These are phyloP conservation scores for Synergus laeviventris DNA, from an alignment of 2,888 invertebrate species.

Conservation along the genomic window DNA sequence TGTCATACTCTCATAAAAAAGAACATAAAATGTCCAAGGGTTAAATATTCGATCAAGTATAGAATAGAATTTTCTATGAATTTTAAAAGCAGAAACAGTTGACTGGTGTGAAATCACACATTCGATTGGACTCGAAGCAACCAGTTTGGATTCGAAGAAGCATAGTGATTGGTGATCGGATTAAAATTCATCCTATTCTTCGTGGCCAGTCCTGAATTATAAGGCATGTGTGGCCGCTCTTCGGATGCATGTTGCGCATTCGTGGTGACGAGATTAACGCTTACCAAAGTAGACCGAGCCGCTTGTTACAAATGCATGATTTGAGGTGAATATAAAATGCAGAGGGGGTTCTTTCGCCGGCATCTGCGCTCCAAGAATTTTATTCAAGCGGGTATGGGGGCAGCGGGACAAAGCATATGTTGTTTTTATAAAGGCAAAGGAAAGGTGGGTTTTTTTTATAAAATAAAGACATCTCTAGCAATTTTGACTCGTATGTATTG, in stretches of 20 bases:
- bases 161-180: slow-evolving; percentile 28
- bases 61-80: background rate
- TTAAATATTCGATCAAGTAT: background rate
- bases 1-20: no score
- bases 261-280: slow-evolving; percentile 64
- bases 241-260: slow-evolving; percentile 20
- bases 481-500: background rate
- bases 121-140: background rate
- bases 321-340: slow-evolving; percentile 71
- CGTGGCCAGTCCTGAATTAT: slow-evolving; percentile 28
- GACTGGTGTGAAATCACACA: slow-evolving; percentile 1
- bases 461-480: slow-evolving; percentile 9
- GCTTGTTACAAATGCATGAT: slow-evolving; percentile 71
- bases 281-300: slow-evolving; percentile 65
- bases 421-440: slow-evolving; percentile 5
- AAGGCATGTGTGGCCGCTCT: slow-evolving; percentile 25
- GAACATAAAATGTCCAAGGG: no score
- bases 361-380: slow-evolving; percentile 63
- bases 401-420: background rate
- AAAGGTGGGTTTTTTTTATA: slow-evolving; percentile 5
- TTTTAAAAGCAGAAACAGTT: slow-evolving; percentile 19
- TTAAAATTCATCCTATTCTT: slow-evolving; percentile 38
- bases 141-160: slow-evolving; percentile 23
- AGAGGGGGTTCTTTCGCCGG: slow-evolving; percentile 55
- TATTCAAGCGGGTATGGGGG: slow-evolving; percentile 44